Base-by-base conservation (phyloP, 2,888 invertebrate genomes). In the Drosophila picticornis region DNA sequence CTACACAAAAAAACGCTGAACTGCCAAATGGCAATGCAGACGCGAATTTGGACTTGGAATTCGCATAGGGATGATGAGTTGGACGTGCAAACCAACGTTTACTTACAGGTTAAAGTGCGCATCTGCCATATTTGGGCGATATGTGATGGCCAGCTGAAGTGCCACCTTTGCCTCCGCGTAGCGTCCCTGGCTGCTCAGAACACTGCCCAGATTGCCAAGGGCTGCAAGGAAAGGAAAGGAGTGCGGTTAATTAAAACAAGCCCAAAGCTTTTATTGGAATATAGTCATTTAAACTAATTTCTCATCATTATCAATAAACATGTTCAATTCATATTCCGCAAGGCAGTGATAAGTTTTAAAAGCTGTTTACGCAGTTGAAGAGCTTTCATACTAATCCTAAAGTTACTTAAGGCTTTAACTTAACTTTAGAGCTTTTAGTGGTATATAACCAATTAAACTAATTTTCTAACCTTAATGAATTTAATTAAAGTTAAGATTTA, bases 91-190 rank as follows among this genome's bases (percentile, higher is more conserved):
- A 62, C 73, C 63, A 68, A 60, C 68, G 73, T 74, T 77, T 93
- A 97, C 98, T 98, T 94, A 99, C 98, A 98, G 95, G 94, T 99
- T 99, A 94, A 99, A 99, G 95, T 99, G 99, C 71, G 98, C 98
- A 94, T 99, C 99, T 67, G 99, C 99, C 98, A 99, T 99, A 94
- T 98, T 99, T 27, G 70, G 89, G 97, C 96, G 69, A 92, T 99
- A 95, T 94, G 34, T 40, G 22, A 99, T 95, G 70, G 99, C 99
- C 94, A 96, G 96, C 92, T 97, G 95, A 94, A 98, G 98, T 62
- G 98, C 98, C 91, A 95, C 95, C 94, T 98, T 98, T 58, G 99
- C 99, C 94, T 98, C 98, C 81, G 95, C 95, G 66, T 95, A 95
- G 87, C 97, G 95, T 55, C 98, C 98, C 93, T 97, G 97, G 69